These are phyloP conservation scores for Mythimna ferrago DNA, from an alignment of 2,888 invertebrate genomes.

Conservation along the genomic window DNA sequence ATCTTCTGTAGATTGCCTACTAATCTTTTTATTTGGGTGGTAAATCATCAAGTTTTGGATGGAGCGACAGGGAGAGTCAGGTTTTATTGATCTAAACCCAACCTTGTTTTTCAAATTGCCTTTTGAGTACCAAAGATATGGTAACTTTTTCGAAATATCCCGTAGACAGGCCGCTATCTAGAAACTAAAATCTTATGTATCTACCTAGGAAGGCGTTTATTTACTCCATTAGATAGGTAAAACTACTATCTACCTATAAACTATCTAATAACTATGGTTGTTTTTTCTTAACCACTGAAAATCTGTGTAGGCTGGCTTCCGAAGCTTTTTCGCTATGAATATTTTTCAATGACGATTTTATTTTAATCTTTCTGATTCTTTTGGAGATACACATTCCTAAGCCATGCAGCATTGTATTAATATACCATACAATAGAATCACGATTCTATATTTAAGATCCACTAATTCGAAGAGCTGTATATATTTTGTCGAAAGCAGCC, in stretches of 20 bases:
- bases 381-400: conserved; percentile 27
- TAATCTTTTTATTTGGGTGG: no score
- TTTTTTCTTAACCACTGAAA: conserved; percentile 10
- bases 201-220: neutral
- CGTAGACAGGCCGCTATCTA: neutral
- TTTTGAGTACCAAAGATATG: no score
- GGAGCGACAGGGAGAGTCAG: no score
- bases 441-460: conserved; percentile 77
- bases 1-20: neutral
- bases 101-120: no score
- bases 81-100: no score
- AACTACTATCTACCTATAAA: neutral
- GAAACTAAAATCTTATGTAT: neutral
- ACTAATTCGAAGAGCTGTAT: conserved; percentile 77
- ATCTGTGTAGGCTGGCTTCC: neutral
- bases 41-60: no score
- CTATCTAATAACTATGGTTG: neutral
- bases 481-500: conserved; percentile 84
- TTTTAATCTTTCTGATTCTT: neutral
- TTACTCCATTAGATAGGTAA: neutral
- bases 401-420: conserved; percentile 50
- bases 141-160: no score
- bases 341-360: neutral
- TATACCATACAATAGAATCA: conserved; percentile 61
- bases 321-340: conserved; percentile 12